These are phyloP conservation scores for Manduca sexta DNA, from an alignment of 1,140 invertebrate species.

Conservation along the genomic window DNA sequence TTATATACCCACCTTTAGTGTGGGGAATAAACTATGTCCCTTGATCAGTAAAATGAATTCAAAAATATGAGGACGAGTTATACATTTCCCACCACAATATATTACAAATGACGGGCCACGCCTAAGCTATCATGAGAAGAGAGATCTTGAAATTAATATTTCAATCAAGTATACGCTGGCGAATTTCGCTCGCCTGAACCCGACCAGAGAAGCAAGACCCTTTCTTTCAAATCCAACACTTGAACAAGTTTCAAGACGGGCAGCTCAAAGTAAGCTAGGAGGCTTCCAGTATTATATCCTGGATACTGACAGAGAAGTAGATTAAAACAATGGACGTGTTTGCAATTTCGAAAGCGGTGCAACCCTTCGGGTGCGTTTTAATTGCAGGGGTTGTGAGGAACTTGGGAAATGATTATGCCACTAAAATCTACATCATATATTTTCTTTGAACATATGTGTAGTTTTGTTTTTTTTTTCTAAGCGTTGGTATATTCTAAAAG, in stretches of 20 bases:
- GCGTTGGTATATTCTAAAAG: no score
- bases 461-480: no score
- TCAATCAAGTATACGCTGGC: slow-evolving; percentile 48
- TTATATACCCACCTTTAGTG: slow-evolving; percentile 5
- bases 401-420: slow-evolving; percentile 24
- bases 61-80: no score
- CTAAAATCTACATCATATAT: slow-evolving; percentile 43
- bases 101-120: no score
- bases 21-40: neutral
- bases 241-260: slow-evolving; percentile 1
- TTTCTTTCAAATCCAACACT: slow-evolving; percentile 2
- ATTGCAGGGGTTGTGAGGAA: slow-evolving; percentile 48
- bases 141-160: slow-evolving; percentile 50
- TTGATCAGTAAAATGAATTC: no score
- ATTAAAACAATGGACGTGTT: slow-evolving; percentile 69
- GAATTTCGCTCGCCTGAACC: slow-evolving; percentile 26
- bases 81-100: no score
- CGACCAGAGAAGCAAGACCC: slow-evolving; percentile 26
- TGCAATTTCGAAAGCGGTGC: slow-evolving; percentile 61
- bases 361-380: slow-evolving; percentile 65
- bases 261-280: slow-evolving; percentile 33
- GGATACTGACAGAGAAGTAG: slow-evolving; percentile 41
- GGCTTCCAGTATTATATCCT: slow-evolving; percentile 48
- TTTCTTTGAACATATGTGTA: slow-evolving; percentile 28
- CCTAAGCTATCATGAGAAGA: neutral